Percentiles rank a stretch among this genome's conserved stretches.
Conservation (phyloP, 2,888 invertebrate species). For the Lasioglossum oenotherae region DNA sequence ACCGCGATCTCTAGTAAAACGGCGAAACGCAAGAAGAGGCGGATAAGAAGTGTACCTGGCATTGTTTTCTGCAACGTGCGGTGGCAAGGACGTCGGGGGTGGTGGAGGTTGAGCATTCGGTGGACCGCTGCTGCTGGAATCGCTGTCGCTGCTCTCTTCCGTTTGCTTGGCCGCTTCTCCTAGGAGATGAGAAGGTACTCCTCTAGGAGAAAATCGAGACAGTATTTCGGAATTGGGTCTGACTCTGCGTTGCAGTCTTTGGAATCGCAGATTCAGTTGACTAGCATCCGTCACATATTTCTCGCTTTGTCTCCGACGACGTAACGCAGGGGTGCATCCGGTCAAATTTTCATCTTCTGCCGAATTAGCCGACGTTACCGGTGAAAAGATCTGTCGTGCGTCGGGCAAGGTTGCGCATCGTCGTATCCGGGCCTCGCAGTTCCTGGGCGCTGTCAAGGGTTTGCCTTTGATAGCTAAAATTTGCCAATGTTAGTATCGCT, state of each 20-base stretch:
- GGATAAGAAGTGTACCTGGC: conserved; percentile 75
- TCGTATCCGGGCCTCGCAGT: conserved; percentile 77
- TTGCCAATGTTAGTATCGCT: conserved; percentile 77
- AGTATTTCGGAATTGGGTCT: conserved; percentile 79
- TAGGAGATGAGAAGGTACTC: conserved; percentile 81
- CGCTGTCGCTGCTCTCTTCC: conserved; percentile 83
- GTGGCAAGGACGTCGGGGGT: conserved; percentile 80
- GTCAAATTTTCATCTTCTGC: conserved; percentile 82
- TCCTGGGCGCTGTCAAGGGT: conserved; percentile 74
- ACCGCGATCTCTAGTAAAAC: no score
- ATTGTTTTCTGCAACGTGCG: conserved; percentile 82
- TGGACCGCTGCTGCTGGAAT: conserved; percentile 80
- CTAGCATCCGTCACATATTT: conserved; percentile 95
- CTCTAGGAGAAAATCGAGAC: conserved; percentile 77
- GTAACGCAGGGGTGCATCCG: conserved; percentile 88
- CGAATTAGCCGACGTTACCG: conserved; percentile 80
- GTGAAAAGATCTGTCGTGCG: conserved; percentile 78
- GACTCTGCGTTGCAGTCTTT: conserved; percentile 86
- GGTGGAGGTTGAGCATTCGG: conserved; percentile 78
- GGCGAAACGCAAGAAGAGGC: no score
- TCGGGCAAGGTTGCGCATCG: conserved; percentile 84
- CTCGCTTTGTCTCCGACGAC: conserved; percentile 91
- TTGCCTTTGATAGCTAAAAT: conserved; percentile 81
- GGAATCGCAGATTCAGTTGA: conserved; percentile 92
- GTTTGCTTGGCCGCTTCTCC: conserved; percentile 78